A percentile compares a stretch with the other conserved stretches of the same genome.
Evolutionary conservation across 1,140 invertebrate species (phyloP).

Genomic region (Dermatophagoides farinae): DNA sequence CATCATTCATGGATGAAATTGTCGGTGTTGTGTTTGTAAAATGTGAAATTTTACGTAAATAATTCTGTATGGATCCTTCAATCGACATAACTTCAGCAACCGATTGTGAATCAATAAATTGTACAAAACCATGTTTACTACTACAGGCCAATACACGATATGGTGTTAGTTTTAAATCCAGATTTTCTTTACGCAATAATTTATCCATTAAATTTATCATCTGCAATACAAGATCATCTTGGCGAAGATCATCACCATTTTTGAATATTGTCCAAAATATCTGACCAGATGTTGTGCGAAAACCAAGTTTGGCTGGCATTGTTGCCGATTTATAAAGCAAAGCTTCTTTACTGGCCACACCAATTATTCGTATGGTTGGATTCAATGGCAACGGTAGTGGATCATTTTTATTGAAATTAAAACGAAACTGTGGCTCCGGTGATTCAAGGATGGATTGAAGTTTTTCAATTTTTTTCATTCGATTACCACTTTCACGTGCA

Average conservation of each 20-base stretch:
- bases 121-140: constrained; percentile 82
- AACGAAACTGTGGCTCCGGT: constrained; percentile 48
- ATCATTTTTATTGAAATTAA: constrained; percentile 77
- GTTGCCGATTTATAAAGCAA: constrained; percentile 86
- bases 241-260: constrained; percentile 90
- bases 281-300: constrained; percentile 52
- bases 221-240: constrained; percentile 87
- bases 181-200: constrained; percentile 67
- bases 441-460: constrained; percentile 60
- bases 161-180: constrained; percentile 84
- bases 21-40: neutral
- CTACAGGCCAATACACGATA: constrained; percentile 84
- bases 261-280: constrained; percentile 97
- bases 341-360: constrained; percentile 62
- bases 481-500: constrained; percentile 70
- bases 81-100: constrained; percentile 66
- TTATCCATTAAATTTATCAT: constrained; percentile 95
- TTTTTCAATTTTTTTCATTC: constrained; percentile 68
- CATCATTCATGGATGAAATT: neutral
- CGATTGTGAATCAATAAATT: constrained; percentile 83
- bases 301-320: constrained; percentile 90
- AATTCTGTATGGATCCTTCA: constrained; percentile 71
- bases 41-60: constrained; percentile 57
- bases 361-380: constrained; percentile 68
- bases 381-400: constrained; percentile 57